Conservation (phyloP, 1,140 invertebrate genomes). For the Bombus affinis region DNA sequence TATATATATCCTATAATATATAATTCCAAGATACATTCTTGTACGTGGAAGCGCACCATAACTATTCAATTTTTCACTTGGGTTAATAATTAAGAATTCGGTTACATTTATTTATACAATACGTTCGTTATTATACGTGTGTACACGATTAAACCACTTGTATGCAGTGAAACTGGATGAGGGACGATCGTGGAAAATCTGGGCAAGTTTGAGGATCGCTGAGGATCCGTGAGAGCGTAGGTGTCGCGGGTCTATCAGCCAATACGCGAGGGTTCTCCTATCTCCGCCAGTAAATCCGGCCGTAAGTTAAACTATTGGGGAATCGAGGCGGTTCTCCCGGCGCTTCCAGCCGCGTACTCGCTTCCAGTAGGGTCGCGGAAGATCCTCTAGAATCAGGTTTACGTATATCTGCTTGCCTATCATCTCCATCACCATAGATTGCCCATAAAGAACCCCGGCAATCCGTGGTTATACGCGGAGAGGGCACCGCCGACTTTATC, state of each 20-base stretch:
- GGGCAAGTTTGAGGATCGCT: constrained; percentile 71
- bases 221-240: constrained; percentile 68
- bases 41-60: too few relatives aligned
- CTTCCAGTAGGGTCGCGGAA: constrained; percentile 69
- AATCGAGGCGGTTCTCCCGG: constrained; percentile 74
- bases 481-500: constrained; percentile 55
- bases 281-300: constrained; percentile 82
- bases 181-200: not conserved
- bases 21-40: too few relatives aligned
- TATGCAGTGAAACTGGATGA: not conserved
- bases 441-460: constrained; percentile 82
- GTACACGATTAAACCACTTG: not conserved
- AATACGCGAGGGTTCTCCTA: constrained; percentile 77
- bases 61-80: too few relatives aligned
- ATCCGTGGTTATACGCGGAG: constrained; percentile 81
- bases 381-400: constrained; percentile 81
- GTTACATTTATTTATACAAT: too few relatives aligned
- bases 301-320: constrained; percentile 83
- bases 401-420: constrained; percentile 82
- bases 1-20: too few relatives aligned
- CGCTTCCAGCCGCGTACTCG: constrained; percentile 54
- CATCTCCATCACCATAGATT: constrained; percentile 83
- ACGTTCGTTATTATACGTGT: too few relatives aligned
- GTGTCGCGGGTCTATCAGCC: constrained; percentile 78
- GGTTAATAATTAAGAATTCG: too few relatives aligned